Evolutionary conservation across 2,113 vertebrate species (phyloP), one percentile per base, ranked within the genome.

Genomic region (Myotis brandtii): DNA sequence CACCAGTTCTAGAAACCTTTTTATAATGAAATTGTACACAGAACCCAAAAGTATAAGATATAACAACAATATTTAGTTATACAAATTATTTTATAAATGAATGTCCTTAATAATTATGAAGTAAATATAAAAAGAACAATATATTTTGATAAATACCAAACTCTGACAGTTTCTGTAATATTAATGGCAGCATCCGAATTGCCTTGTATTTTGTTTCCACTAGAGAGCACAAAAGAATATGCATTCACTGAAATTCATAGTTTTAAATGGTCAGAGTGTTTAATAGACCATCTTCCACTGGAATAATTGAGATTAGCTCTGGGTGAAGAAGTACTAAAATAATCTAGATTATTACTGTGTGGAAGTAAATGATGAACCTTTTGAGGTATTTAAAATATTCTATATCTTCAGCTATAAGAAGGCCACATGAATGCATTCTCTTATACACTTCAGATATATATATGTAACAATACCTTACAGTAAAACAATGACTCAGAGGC

Each of bases 91-190:
- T 86, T 66, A 84, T 76, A 52, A 56, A 59, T 34, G 10, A 86
- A 90, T 69, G 37, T 86, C 21, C 23, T 89, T 89, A 77, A 69
- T 52, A 27, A 85, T 85, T 48, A 43, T 43, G n/a, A 95, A 62
- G 17, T 59, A 2, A 64, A 73, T 43, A 46, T 81, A 46, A 89
- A 91, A 86, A 43, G 70, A 85, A 85, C 18, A 13, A 59, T 43
- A 40, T 54, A 13, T 32, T 89, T 80, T 79, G 48, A 88, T 37
- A 76, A 94, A 32, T 43, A 72, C 20, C 73, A 93, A 88, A 80
- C 80, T 90, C 25, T 67, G 56, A 67, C 0, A 46, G 16, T 50
- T 88, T 93, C 40, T 77, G 13, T 66, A 72, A 52, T 27, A 83
- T 59, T 27, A 37, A 32, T 18, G 52, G 46, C 6, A 90, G 37